Percentiles rank a stretch among this genome's conserved stretches.
phyloP scores from a whole-genome alignment of 2,797 vertebrate genomes.

The Trematocara caparti region DNA sequence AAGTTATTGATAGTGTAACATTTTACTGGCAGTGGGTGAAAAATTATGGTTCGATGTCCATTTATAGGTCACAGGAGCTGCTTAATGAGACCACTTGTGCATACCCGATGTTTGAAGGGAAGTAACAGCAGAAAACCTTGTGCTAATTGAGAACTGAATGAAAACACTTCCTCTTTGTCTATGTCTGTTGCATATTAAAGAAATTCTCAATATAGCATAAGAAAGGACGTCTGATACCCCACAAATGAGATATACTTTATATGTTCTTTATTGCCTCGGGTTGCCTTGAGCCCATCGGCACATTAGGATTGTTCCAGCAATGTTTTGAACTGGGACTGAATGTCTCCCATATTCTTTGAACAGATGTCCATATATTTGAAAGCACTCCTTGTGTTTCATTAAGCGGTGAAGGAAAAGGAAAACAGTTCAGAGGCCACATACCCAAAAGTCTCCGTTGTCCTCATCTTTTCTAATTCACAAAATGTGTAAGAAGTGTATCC shows the following conservation, averaged over 20 bases:
- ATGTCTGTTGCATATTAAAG: neutral
- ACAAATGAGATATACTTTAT: neutral
- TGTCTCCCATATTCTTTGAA: neutral
- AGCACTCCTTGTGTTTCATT: neutral
- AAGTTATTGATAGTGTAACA: neutral
- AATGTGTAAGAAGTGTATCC: neutral
- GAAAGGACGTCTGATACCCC: neutral
- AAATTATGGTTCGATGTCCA: neutral
- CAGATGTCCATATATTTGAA: neutral
- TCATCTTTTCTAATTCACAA: neutral
- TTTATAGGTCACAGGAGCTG: neutral
- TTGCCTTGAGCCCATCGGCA: neutral
- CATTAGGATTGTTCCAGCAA: rapidly evolving
- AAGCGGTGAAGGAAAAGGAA: neutral
- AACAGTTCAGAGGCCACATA: neutral
- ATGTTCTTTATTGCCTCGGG: neutral
- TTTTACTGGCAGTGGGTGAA: neutral
- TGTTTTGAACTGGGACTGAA: neutral
- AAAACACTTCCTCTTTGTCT: neutral
- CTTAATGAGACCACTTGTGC: neutral
- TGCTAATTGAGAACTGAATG: neutral
- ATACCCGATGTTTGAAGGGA: neutral
- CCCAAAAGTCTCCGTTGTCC: neutral
- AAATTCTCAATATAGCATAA: neutral
- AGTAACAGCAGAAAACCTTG: neutral